Base-by-base conservation (phyloP, 64 coral and sea anemone species). In the Platygyra sinensis region DNA sequence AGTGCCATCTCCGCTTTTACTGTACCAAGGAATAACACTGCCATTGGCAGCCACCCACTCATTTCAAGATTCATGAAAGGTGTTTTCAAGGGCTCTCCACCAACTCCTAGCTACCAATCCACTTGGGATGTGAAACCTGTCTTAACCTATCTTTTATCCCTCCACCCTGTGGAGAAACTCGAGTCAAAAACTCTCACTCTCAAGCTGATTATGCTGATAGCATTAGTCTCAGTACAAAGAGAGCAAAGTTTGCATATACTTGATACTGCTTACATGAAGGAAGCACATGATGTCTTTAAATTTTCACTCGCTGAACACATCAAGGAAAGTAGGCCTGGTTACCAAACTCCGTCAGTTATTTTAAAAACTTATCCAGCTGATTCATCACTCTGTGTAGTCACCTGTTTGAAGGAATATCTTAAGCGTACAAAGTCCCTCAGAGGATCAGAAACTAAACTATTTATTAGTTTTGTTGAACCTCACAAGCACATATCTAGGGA, bases 21-120 rank as follows among this genome's bases (percentile, higher is more conserved):
- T 54, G 57, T 82, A 15, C 36, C 54, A 29, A 82, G 17, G 28
- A 27, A 82, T 22, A 82, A 3, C 29, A 82, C 19, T 62, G 57
- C 22, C 28, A 54, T 54, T 54, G 52, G 8, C 52, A 54, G 54
- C 20, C 14, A 82, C 27, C 79, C 57, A 29, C 29, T 82, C 27
- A 54, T 82, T 55, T 29, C 20, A 64, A 76, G 86, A n/a, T 88
- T 88, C n/a, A 73, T 77, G 29, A 88, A 75, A 60, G 72, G 86
- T 24, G 71, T 76, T 29, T 88, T 59, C 15, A 75, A 61, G 42
- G 31, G 24, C 27, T 76, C 30, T 74, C 86, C 86, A 62, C 71
- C 71, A 25, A 75, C 16, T 51, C 86, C 86, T 59, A 11, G 72
- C 5, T 77, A 88, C 62, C 39, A 73, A 29, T 60, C 72, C 15